Base-by-base conservation (phyloP, 2,113 vertebrate species). In the Catharus fuscescens region DNA sequence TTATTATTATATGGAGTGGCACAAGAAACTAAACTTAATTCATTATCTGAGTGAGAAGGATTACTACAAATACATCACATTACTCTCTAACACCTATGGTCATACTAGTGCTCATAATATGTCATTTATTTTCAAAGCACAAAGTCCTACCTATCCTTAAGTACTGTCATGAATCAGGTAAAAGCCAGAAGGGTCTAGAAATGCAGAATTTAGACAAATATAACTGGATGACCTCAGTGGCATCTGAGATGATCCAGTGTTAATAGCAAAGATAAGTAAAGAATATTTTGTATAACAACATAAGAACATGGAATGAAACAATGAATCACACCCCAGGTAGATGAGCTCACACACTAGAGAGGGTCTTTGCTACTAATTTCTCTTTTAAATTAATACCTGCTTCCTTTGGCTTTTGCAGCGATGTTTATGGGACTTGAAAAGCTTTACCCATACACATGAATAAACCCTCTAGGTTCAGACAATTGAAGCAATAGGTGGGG, bases 11-110 rank as follows among this genome's bases (percentile, higher is more conserved):
- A 88, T 91, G 56, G 48, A 82, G 21, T 88, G 24, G 45, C n/a
- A 82, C 85, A 85, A 90, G 87, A 90, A 92, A 81, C n/a, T 74
- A 94, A 95, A 92, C 16, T 9, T 83, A 78, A 93, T 79, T 88
- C 12, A 45, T 80, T 14, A 88, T 62, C 76, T 91, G 34, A 12
- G 45, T 79, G 62, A 83, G 36, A 80, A 80, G 56, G 81, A 87
- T 95, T 94, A 53, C 17, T 72, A 52, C 38, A 94, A 91, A 94
- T 78, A 50, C 38, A 91, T 93, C 89, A 59, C 59, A 60, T 88
- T 92, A 89, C 23, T 42, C 21, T 82, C 59, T 83, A 50, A 77
- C 61, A 72, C 48, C 48, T 88, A 14, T 28, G 34, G 57, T 71
- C 52, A 71, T 78, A 54, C 12, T 73, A 42, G 32, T 93, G 90